Evolutionary conservation across 1,140 invertebrate species (phyloP).

Genomic region (Drosophila nannoptera): DNA sequence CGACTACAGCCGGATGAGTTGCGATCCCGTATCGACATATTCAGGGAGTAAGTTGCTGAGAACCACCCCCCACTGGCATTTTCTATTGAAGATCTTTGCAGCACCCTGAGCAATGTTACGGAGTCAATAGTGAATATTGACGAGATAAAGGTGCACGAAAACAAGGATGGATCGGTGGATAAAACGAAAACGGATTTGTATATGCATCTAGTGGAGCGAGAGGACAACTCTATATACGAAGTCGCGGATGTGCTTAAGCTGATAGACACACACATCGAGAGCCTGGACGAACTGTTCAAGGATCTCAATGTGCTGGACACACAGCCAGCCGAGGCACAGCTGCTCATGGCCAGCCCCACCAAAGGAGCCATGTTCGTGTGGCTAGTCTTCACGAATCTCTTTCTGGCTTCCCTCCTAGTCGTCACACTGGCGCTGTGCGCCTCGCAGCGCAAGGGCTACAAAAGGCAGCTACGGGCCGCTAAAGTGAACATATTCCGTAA

Average conservation of each 20-base stretch:
- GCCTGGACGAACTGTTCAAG: conserved; percentile 92
- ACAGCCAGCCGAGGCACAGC: conserved; percentile 86
- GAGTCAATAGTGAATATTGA: conserved; percentile 95
- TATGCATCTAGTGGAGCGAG: conserved; percentile 92
- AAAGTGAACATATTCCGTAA: conserved; percentile 95
- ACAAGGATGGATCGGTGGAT: conserved; percentile 94
- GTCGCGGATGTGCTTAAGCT: conserved; percentile 89
- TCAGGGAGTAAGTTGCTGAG: conserved; percentile 85
- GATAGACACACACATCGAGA: conserved; percentile 95
- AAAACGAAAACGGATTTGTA: conserved; percentile 96
- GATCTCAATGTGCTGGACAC: conserved; percentile 94
- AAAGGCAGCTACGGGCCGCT: conserved; percentile 93
- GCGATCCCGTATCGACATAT: conserved; percentile 87
- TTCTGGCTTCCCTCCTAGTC: conserved; percentile 87
- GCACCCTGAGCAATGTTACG: conserved; percentile 90
- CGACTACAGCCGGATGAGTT: conserved; percentile 92
- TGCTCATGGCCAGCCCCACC: conserved; percentile 80
- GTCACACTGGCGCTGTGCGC: conserved; percentile 89
- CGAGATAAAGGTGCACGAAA: conserved; percentile 94
- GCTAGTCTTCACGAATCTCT: conserved; percentile 89
- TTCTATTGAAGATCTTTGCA: conserved; percentile 61
- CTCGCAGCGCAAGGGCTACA: conserved; percentile 90
- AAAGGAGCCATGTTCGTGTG: conserved; percentile 84
- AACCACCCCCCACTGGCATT: rapidly evolving
- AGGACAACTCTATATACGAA: conserved; percentile 94